Evolutionary conservation across 2,113 vertebrate genomes (phyloP), one percentile per base, ranked within the genome.

Genomic region (Myocastor coypus): DNA sequence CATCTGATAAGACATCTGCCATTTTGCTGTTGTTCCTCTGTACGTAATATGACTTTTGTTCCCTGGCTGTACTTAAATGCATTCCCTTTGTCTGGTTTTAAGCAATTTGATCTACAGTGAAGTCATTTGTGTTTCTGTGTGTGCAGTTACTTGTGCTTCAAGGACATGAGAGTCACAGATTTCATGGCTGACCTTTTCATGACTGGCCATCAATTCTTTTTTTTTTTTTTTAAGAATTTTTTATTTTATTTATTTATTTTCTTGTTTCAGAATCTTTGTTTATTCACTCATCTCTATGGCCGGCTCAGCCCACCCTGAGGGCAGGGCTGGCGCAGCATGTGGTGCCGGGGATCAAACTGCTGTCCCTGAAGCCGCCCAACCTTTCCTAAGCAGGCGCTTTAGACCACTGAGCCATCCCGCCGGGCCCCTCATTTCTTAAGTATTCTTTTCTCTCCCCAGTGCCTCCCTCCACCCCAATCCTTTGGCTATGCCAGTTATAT

Each of bases 401-500:
- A n/a, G n/a, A n/a, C n/a, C n/a, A n/a, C n/a, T n/a, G n/a, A n/a
- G n/a, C n/a, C n/a, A n/a, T n/a, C n/a, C n/a, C n/a, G n/a, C n/a
- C n/a, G n/a, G n/a, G n/a, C n/a, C n/a, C n/a, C n/a, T n/a, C 91
- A 63, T 91, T 95, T 92, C 30, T 73, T 86, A 85, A 91, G 75
- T 64, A 42, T 19, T 94, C 10, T 73, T 84, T 94, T 75, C 87
- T 93, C 11, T 30, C 19, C 12, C 9, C 26, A 30, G n/a, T n/a
- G n/a, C n/a, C n/a, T n/a, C n/a, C n/a, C n/a, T n/a, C 28, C 66
- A 52, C 42, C 71, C 55, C 2, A 80, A 2, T 94, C 17, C 69
- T 82, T 61, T 82, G 80, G 78, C 92, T 55, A 66, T 26, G 69
- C 40, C 20, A 52, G 0, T 64, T 66, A 59, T 90, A 32, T 89